Evolutionary conservation across 2,888 invertebrate genomes (phyloP).

Genomic region (Epinotia brunnichana): DNA sequence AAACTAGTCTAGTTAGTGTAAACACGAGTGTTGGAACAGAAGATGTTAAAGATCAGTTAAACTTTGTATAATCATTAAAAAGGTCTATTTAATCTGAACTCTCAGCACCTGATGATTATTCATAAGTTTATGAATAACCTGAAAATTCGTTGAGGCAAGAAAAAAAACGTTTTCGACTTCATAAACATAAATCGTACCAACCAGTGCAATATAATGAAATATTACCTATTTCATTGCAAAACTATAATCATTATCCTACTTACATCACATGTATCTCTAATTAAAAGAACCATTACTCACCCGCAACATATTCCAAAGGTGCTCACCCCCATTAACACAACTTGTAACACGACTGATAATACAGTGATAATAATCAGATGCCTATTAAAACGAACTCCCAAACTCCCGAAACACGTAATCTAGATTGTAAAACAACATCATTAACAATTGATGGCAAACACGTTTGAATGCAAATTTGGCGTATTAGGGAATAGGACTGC

Average conservation of each 20-base stretch:
- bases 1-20: no score
- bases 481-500: neutral
- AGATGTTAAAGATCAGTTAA: no score
- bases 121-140: no score
- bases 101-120: no score
- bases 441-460: conserved; percentile 28
- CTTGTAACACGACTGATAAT: conserved; percentile 19
- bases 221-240: neutral
- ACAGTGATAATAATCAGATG: conserved; percentile 18
- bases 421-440: conserved; percentile 35
- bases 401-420: conserved; percentile 27
- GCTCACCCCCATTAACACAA: conserved; percentile 15
- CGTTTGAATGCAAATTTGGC: conserved; percentile 16
- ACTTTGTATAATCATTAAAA: no score
- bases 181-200: neutral
- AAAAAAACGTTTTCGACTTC: neutral
- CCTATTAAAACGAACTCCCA: conserved; percentile 28
- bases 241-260: neutral
- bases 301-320: conserved; percentile 11
- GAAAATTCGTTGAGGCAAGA: no score
- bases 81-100: no score
- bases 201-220: neutral
- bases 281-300: conserved; percentile 17
- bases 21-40: no score
- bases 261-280: neutral